Evolutionary conservation across 2,113 vertebrate genomes (phyloP).

Genomic region (Machaerirhynchus nigripectus): DNA sequence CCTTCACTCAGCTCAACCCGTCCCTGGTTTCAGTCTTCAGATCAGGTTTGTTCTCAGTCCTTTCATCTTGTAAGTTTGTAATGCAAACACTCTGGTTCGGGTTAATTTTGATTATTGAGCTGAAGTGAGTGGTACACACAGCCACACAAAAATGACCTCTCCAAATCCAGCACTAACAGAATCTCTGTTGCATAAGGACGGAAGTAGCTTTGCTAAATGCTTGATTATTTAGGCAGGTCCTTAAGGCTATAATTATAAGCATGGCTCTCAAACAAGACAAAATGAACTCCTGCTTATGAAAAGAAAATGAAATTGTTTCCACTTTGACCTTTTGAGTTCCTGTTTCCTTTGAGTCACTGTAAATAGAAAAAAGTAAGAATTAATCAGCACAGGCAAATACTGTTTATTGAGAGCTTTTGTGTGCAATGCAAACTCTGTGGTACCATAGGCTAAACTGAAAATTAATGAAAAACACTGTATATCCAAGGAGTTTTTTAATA

Average conservation of each 20-base stretch:
- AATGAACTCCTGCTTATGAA: background rate
- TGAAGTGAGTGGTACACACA: background rate
- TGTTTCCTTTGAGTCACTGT: background rate
- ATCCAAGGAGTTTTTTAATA: background rate
- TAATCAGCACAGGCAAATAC: background rate
- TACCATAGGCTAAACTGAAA: background rate
- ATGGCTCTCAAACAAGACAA: background rate
- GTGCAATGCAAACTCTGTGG: background rate
- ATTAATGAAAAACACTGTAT: background rate
- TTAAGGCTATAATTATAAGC: background rate
- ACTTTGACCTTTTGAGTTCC: conserved; percentile 6
- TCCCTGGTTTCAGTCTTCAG: background rate
- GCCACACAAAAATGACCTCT: background rate
- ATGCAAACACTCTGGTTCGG: background rate
- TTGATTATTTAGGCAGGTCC: background rate
- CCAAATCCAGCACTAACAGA: background rate
- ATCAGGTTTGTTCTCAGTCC: background rate
- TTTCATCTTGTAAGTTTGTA: background rate
- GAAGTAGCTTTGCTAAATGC: background rate
- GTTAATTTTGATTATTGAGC: background rate
- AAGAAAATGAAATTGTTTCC: conserved; percentile 11
- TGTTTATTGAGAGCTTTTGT: background rate
- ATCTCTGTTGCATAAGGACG: background rate
- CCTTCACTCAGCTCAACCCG: background rate
- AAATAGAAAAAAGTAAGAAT: background rate